Evolutionary conservation across 1,140 invertebrate genomes (phyloP), one percentile per base, ranked within the genome.

Genomic region (Ceratitis capitata): DNA sequence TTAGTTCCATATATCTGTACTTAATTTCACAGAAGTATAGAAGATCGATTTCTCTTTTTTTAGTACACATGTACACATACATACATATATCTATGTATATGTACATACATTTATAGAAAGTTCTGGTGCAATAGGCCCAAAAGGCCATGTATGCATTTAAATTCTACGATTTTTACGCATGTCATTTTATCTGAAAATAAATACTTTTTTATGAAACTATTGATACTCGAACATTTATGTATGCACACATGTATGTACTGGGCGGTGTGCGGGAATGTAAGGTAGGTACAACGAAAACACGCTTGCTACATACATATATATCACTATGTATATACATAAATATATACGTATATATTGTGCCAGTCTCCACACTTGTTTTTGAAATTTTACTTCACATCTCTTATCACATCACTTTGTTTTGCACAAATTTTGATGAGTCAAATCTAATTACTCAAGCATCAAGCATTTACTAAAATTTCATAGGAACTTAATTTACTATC

Each of bases 121-220:
- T 61, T 32, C 2, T 26, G 26, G 14, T 32, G 26, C 58, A 61
- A 61, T 32, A 69, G 61, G 14, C 32, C 32, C 14, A 69, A 35
- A n/a, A n/a, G n/a, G n/a, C n/a, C n/a, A n/a, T n/a, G n/a, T n/a
- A n/a, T n/a, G n/a, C 61, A 14, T 5, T 16, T 35, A 69, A 14
- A 69, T 69, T 69, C 29, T 19, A 35, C 61, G 39, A 69, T 69
- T 69, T 69, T 39, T 69, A 69, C 61, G 39, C 61, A 69, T 69
- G 61, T 69, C 32, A 64, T 69, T 69, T 69, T 69, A 69, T 39
- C 61, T 69, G 5, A 69, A 69, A 69, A 69, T 69, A 69, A 69
- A 69, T 69, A 32, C 39, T 53, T 19, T 69, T 69, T 16, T 69
- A 69, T 19, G 61, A 69, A 69, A 39, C 12, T 69, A 14, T 69